Conservation (phyloP, 2,797 vertebrate species). For the Dipus sagitta region DNA sequence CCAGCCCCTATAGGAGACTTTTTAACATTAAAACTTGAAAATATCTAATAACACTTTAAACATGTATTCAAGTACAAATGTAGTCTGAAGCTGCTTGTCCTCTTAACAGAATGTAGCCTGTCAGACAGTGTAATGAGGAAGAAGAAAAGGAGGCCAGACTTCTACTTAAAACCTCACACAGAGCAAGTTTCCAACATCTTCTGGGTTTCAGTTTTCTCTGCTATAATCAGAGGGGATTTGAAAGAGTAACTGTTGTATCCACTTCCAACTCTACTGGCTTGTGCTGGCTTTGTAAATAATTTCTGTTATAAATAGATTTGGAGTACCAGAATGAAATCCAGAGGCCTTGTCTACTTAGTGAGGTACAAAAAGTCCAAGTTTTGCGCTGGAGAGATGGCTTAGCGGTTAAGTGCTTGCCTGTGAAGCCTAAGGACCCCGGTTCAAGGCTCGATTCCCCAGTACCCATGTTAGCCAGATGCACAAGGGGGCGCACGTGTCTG, state of each 20-base stretch:
- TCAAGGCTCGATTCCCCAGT: no score
- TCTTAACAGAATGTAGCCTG: background rate
- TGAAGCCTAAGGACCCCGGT: no score
- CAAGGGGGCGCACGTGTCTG: no score
- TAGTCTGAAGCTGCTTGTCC: background rate
- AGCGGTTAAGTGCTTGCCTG: no score
- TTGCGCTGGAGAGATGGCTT: no score
- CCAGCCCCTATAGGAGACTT: background rate
- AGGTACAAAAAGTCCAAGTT: background rate
- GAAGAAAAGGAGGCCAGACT: background rate
- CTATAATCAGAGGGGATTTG: constrained; percentile 32
- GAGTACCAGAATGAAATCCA: background rate
- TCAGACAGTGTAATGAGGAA: background rate
- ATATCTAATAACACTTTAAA: background rate
- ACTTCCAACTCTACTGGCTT: background rate
- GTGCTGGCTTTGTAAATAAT: constrained; percentile 20
- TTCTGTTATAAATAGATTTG: constrained; percentile 25
- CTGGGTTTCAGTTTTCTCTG: constrained; percentile 16
- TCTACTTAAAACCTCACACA: background rate
- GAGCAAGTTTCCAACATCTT: background rate
- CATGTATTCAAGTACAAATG: background rate
- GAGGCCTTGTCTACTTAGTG: background rate
- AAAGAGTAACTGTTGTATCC: background rate
- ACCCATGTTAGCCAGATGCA: no score
- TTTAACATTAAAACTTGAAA: constrained; percentile 28